Evolutionary conservation across 2,113 vertebrate genomes (phyloP).

Genomic region (Pluvialis apricaria): DNA sequence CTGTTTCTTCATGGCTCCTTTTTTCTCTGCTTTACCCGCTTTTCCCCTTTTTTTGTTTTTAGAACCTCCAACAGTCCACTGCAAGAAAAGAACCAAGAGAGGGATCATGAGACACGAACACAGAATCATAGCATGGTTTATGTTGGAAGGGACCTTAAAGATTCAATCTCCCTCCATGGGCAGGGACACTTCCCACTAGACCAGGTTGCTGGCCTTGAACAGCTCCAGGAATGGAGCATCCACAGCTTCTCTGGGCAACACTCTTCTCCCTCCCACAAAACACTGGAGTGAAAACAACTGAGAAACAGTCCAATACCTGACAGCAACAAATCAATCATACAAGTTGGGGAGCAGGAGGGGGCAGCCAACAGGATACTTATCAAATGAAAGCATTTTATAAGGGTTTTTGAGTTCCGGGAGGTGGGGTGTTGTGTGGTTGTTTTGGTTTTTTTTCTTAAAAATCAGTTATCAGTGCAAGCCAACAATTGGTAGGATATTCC

Average conservation of each 20-base stretch:
- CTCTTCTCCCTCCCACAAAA: neutral
- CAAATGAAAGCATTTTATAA: neutral
- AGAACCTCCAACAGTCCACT: conserved; percentile 98
- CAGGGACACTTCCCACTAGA: no score
- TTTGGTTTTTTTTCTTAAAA: neutral
- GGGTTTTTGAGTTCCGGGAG: neutral
- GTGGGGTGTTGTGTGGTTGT: neutral
- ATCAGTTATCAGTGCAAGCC: neutral
- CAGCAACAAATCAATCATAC: neutral
- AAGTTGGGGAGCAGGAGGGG: no score
- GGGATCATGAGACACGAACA: neutral
- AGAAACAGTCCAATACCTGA: neutral
- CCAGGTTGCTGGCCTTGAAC: no score
- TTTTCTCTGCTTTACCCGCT: conserved; percentile 90
- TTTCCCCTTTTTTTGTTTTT: conserved; percentile 98
- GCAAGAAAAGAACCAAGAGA: conserved; percentile 27
- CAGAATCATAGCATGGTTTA: no score
- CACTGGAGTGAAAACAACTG: neutral
- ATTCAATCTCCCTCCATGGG: no score
- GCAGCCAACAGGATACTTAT: neutral
- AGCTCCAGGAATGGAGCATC: no score
- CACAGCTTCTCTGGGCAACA: neutral
- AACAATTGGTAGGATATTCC: neutral
- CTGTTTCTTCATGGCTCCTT: conserved; percentile 87
- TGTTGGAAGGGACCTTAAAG: no score